Conservation (phyloP, 2,888 invertebrate genomes). For the Drosophila cracens region DNA sequence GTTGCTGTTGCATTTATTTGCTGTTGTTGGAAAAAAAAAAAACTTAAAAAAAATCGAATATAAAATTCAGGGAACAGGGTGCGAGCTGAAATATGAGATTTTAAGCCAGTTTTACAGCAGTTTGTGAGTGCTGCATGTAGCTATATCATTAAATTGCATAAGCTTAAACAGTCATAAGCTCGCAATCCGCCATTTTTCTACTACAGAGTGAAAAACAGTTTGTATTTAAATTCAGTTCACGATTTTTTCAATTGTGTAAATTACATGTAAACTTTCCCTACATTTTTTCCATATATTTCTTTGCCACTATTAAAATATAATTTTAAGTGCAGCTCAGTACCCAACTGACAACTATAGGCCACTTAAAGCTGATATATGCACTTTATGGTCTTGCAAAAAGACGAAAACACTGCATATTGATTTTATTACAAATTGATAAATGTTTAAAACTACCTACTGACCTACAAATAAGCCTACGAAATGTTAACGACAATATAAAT, state of each 20-base stretch:
- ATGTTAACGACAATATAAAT: slow-evolving; percentile 15
- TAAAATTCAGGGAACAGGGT: slow-evolving; percentile 7
- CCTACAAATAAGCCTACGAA: slow-evolving; percentile 22
- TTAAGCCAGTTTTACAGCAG: slow-evolving; percentile 70
- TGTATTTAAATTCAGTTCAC: slow-evolving; percentile 34
- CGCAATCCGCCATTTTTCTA: background rate
- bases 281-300: slow-evolving; percentile 17
- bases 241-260: slow-evolving; percentile 49
- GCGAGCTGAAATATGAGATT: slow-evolving; percentile 47
- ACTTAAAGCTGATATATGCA: slow-evolving; percentile 50
- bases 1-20: slow-evolving; percentile 59
- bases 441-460: background rate
- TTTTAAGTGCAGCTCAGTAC: slow-evolving; percentile 66
- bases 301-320: slow-evolving; percentile 41
- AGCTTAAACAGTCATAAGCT: slow-evolving; percentile 41
- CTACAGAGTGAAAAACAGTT: background rate
- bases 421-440: slow-evolving; percentile 3
- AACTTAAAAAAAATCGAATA: slow-evolving; percentile 4
- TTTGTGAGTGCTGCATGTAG: slow-evolving; percentile 30
- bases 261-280: slow-evolving; percentile 56
- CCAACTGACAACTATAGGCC: slow-evolving; percentile 50
- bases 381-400: slow-evolving; percentile 40
- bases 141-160: slow-evolving; percentile 67
- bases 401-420: background rate
- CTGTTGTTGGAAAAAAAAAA: slow-evolving; percentile 27